These are phyloP conservation scores for Falco peregrinus DNA, from an alignment of 2,797 vertebrate genomes.

Conservation along the genomic window DNA sequence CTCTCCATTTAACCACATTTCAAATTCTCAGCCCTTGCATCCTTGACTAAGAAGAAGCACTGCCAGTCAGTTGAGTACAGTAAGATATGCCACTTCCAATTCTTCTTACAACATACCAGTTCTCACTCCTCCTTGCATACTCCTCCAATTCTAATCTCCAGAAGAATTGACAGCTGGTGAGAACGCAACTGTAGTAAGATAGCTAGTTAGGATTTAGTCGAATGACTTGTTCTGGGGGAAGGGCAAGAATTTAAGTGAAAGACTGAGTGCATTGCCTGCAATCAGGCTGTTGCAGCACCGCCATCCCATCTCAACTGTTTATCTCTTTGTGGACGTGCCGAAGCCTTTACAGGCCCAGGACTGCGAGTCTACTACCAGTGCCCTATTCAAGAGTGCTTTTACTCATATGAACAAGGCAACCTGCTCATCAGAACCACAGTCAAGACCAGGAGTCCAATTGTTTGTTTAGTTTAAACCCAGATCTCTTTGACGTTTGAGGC, in stretches of 20 bases:
- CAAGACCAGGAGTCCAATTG: neutral
- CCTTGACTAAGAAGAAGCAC: slow-evolving; percentile 14
- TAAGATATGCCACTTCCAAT: slow-evolving; percentile 26
- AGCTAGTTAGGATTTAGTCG: slow-evolving; percentile 19
- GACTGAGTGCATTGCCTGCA: neutral
- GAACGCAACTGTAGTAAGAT: neutral
- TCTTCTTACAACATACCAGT: neutral
- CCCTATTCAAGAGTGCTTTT: neutral
- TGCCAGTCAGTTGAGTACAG: neutral
- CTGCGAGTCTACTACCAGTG: neutral
- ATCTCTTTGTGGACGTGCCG: neutral
- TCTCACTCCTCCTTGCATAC: slow-evolving; percentile 8
- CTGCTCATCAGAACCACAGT: slow-evolving; percentile 2
- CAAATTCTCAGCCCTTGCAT: slow-evolving; percentile 36
- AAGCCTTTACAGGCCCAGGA: neutral
- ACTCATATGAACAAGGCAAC: neutral
- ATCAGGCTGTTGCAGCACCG: neutral
- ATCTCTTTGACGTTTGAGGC: slow-evolving; percentile 16
- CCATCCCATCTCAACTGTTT: neutral
- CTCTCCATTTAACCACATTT: neutral
- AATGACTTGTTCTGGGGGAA: neutral
- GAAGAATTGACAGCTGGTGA: slow-evolving; percentile 32
- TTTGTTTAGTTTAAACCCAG: slow-evolving; percentile 51
- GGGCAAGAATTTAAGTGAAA: slow-evolving; percentile 10
- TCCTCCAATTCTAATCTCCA: slow-evolving; percentile 17